These are phyloP conservation scores for Sphaerophoria taeniata DNA, from an alignment of 2,888 invertebrate genomes.

Conservation along the genomic window DNA sequence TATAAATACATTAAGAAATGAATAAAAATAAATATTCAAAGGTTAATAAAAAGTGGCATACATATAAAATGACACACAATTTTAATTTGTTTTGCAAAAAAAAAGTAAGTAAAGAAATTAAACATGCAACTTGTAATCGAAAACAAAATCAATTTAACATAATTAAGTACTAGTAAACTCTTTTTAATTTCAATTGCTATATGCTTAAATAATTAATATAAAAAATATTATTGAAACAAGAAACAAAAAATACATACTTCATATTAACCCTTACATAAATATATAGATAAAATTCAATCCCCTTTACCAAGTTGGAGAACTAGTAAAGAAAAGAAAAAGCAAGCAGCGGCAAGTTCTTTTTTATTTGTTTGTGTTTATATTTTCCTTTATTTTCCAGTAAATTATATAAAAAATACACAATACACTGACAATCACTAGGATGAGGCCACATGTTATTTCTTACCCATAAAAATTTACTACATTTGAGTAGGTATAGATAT, in stretches of 20 bases:
- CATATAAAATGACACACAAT: slow-evolving; percentile 39
- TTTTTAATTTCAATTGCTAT: slow-evolving; percentile 48
- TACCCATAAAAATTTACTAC: too few relatives aligned
- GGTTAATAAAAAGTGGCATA: slow-evolving; percentile 19
- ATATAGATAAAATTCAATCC: slow-evolving; percentile 27
- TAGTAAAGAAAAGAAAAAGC: slow-evolving; percentile 41
- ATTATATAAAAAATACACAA: background rate
- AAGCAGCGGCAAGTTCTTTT: slow-evolving; percentile 37
- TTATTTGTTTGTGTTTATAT: slow-evolving; percentile 24
- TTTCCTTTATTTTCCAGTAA: background rate
- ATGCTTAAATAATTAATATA: slow-evolving; percentile 46
- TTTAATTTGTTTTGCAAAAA: slow-evolving; percentile 24
- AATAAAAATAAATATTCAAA: background rate
- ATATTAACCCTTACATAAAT: slow-evolving; percentile 52
- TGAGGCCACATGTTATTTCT: too few relatives aligned
- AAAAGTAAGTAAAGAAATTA: background rate
- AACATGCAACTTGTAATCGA: slow-evolving; percentile 53
- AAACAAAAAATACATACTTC: slow-evolving; percentile 19
- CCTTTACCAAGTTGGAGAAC: slow-evolving; percentile 55
- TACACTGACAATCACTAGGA: too few relatives aligned
- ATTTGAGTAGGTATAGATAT: too few relatives aligned
- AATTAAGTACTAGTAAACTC: slow-evolving; percentile 21
- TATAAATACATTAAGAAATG: slow-evolving; percentile 8
- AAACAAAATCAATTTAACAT: slow-evolving; percentile 10
- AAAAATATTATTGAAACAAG: slow-evolving; percentile 19